phyloP scores from a whole-genome alignment of 2,888 invertebrate genomes.

The Eupithecia dodoneata region DNA sequence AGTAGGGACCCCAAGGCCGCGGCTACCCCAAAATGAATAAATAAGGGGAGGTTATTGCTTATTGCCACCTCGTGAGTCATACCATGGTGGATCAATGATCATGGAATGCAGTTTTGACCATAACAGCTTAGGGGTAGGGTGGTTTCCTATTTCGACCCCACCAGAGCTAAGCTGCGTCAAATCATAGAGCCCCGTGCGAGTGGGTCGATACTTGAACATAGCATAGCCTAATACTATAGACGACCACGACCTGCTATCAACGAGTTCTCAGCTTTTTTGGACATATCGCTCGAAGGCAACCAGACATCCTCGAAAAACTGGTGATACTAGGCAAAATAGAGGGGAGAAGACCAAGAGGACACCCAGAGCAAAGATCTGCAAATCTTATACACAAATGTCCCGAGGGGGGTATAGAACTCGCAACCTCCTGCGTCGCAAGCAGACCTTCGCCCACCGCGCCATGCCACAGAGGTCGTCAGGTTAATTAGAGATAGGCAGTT shows the following conservation, averaged over 20 bases:
- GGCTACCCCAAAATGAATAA: constrained; percentile 50
- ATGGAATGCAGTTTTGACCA: constrained; percentile 9
- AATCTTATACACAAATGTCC: too few relatives aligned
- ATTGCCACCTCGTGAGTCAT: constrained; percentile 55
- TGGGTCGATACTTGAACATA: neutral
- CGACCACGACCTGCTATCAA: too few relatives aligned
- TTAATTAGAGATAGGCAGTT: neutral
- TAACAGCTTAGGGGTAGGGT: constrained; percentile 3
- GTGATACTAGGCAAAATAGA: too few relatives aligned
- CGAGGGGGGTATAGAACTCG: too few relatives aligned
- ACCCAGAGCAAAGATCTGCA: too few relatives aligned
- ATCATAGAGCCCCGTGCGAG: neutral
- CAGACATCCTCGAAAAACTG: too few relatives aligned
- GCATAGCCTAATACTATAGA: neutral
- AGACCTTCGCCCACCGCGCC: too few relatives aligned
- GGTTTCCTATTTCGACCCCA: constrained; percentile 4
- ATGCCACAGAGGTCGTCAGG: too few relatives aligned
- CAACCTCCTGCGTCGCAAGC: too few relatives aligned
- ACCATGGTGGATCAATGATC: constrained; percentile 43
- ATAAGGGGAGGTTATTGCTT: constrained; percentile 60
- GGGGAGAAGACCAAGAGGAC: too few relatives aligned
- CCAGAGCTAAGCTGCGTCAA: neutral
- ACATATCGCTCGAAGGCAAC: too few relatives aligned
- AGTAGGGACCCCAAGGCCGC: constrained; percentile 57
- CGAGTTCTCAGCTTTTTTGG: too few relatives aligned